Evolutionary conservation across 2,888 invertebrate genomes (phyloP).

Genomic region (Pecten maximus): DNA sequence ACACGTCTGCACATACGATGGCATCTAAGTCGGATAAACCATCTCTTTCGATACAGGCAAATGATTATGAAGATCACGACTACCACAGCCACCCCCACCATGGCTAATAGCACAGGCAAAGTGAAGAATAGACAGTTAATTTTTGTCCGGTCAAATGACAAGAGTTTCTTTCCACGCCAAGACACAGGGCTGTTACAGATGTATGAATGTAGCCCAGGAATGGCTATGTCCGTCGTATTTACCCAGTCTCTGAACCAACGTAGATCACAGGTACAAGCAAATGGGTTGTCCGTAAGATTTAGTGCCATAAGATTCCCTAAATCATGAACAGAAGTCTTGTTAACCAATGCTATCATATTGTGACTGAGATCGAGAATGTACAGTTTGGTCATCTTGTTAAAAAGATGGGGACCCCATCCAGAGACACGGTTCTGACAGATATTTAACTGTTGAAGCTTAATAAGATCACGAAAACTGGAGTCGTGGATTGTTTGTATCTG

Average conservation of each 20-base stretch:
- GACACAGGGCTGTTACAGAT: conserved; percentile 65
- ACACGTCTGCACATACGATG: conserved; percentile 35
- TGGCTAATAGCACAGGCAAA: conserved; percentile 54
- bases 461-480: conserved; percentile 86
- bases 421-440: conserved; percentile 88
- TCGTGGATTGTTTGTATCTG: conserved; percentile 75
- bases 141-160: conserved; percentile 63
- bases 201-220: conserved; percentile 58
- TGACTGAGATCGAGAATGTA: conserved; percentile 72
- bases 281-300: conserved; percentile 92
- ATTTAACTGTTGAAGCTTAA: conserved; percentile 85
- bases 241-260: conserved; percentile 97
- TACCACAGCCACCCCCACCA: conserved; percentile 46
- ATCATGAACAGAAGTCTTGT: conserved; percentile 84
- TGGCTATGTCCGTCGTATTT: conserved; percentile 87
- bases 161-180: conserved; percentile 64
- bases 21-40: conserved; percentile 49
- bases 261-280: conserved; percentile 94
- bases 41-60: conserved; percentile 58
- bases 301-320: conserved; percentile 86
- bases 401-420: conserved; percentile 61
- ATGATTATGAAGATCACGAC: conserved; percentile 50
- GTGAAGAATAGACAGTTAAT: conserved; percentile 67
- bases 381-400: conserved; percentile 55
- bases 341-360: conserved; percentile 78